Percentiles rank a stretch among this genome's conserved stretches.
These are phyloP conservation scores for Harpalus rubripes DNA, from an alignment of 2,888 invertebrate species.

Conservation along the genomic window DNA sequence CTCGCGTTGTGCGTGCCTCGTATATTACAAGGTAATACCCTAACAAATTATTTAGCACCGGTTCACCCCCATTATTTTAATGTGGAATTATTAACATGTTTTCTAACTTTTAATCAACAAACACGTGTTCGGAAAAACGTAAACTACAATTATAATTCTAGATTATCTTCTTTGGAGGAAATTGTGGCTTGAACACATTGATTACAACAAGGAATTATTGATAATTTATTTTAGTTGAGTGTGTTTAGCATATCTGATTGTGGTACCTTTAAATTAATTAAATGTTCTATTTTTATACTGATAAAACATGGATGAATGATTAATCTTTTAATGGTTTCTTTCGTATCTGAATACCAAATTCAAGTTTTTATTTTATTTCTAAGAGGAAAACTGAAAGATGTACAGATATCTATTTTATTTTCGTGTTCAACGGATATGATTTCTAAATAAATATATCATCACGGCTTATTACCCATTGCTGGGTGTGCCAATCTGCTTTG, in stretches of 20 bases:
- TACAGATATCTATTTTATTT: too few relatives aligned
- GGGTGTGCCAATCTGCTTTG: too few relatives aligned
- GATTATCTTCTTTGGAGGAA: constrained; percentile 19
- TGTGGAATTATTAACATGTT: constrained; percentile 72
- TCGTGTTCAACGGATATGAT: too few relatives aligned
- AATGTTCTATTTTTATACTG: constrained; percentile 20
- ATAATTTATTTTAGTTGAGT: constrained; percentile 20
- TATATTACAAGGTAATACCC: constrained; percentile 37
- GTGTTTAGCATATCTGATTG: constrained; percentile 28
- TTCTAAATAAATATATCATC: too few relatives aligned
- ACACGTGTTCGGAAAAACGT: neutral
- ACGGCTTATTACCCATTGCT: too few relatives aligned
- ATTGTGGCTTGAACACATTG: constrained; percentile 45
- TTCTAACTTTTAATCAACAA: constrained; percentile 26
- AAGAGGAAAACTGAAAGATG: too few relatives aligned
- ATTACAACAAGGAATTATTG: constrained; percentile 58
- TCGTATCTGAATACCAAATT: neutral
- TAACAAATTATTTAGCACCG: constrained; percentile 36
- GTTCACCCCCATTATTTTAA: constrained; percentile 77
- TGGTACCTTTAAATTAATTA: constrained; percentile 13
- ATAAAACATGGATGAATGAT: constrained; percentile 8
- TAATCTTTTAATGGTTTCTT: neutral
- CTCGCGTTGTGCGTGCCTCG: constrained; percentile 45
- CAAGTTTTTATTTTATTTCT: neutral
- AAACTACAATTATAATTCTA: neutral